phyloP scores from a whole-genome alignment of 2,797 vertebrate species.

The Mormyrus proboscirostris region DNA sequence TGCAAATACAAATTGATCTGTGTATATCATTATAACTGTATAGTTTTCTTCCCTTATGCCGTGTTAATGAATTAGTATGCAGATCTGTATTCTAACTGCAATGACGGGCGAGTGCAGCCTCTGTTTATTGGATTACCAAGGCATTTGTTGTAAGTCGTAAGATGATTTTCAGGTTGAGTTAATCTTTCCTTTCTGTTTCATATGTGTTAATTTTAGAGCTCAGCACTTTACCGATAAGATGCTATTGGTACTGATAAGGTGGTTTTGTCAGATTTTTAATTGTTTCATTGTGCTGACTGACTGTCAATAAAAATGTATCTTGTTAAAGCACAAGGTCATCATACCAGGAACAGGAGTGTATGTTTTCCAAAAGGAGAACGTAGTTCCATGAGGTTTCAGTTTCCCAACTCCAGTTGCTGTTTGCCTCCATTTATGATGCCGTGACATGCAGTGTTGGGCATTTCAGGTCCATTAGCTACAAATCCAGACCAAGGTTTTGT shows the following conservation, averaged over 20 bases:
- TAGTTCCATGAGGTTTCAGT: background rate
- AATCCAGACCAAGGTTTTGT: no score
- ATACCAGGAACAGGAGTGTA: background rate
- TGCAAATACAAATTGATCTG: background rate
- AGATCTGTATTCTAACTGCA: background rate
- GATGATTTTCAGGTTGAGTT: conserved; percentile 3
- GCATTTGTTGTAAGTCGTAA: background rate
- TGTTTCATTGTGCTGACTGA: background rate
- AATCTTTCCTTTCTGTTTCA: background rate
- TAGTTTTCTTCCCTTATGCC: background rate
- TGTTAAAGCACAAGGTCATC: background rate
- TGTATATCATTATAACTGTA: background rate
- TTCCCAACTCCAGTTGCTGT: background rate
- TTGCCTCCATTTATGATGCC: background rate
- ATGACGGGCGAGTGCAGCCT: background rate
- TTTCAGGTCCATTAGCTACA: no score
- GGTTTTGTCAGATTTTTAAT: background rate
- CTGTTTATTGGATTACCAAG: background rate
- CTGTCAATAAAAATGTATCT: conserved; percentile 3
- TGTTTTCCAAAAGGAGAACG: background rate
- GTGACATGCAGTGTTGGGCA: no score
- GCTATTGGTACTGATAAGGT: conserved; percentile 19
- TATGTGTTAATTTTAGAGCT: background rate
- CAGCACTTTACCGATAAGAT: background rate
- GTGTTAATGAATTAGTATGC: background rate